These are phyloP conservation scores for Cotesia congregata DNA, from an alignment of 2,888 invertebrate genomes.

Conservation along the genomic window DNA sequence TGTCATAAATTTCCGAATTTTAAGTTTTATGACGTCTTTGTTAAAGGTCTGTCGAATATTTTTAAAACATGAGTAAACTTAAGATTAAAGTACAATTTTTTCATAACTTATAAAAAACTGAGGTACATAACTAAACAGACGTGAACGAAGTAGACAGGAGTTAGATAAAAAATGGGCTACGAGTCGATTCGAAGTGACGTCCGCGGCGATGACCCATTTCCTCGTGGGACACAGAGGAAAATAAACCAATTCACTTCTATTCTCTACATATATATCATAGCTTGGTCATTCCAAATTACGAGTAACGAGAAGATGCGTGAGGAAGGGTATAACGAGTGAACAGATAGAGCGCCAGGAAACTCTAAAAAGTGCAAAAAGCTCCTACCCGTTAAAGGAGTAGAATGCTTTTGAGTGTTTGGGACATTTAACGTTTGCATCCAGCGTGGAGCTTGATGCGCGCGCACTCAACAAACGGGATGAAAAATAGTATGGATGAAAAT, in stretches of 20 bases:
- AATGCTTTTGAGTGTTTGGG: slow-evolving; percentile 24
- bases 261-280: too few species aligned
- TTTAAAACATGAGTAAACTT: too few species aligned
- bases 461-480: slow-evolving; percentile 11
- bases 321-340: not conserved
- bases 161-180: slow-evolving; percentile 24
- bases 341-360: not conserved
- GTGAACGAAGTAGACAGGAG: slow-evolving; percentile 21
- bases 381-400: not conserved
- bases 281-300: not conserved
- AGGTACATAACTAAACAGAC: too few species aligned
- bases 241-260: slow-evolving; percentile 25
- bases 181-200: slow-evolving; percentile 30
- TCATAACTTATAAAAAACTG: too few species aligned
- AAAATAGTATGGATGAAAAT: not conserved
- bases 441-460: slow-evolving; percentile 14
- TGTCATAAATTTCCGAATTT: too few species aligned
- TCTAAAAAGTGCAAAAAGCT: not conserved
- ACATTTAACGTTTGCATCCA: slow-evolving; percentile 20
- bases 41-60: too few species aligned
- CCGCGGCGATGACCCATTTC: slow-evolving; percentile 29
- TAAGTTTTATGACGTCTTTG: too few species aligned
- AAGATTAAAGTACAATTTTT: too few species aligned
- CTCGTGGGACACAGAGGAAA: slow-evolving; percentile 21
- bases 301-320: not conserved